Evolutionary conservation across 1,140 invertebrate genomes (phyloP).

Genomic region (Rhyzopertha dominica): DNA sequence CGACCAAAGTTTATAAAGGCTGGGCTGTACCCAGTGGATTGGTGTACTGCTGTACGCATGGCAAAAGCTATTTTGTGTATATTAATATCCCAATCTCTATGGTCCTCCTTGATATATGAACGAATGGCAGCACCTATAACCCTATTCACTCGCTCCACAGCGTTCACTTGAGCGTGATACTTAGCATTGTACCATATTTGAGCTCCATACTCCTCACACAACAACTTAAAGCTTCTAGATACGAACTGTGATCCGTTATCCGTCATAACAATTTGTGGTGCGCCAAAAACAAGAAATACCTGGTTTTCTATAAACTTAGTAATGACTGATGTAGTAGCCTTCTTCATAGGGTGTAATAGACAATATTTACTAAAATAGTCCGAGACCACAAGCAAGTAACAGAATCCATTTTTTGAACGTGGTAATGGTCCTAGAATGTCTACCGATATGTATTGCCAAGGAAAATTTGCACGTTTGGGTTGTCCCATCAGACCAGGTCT

Average conservation of each 20-base stretch:
- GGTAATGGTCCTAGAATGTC: conserved; percentile 13
- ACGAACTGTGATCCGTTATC: conserved; percentile 13
- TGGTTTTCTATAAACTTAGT: conserved; percentile 11
- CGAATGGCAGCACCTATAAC: conserved; percentile 27
- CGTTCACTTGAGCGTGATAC: conserved; percentile 4
- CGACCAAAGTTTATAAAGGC: conserved; percentile 6
- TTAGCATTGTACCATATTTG: not conserved
- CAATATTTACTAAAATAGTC: conserved; percentile 23
- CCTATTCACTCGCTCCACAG: conserved; percentile 18
- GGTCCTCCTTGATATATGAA: conserved; percentile 26
- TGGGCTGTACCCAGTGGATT: conserved; percentile 28
- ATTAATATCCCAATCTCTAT: conserved; percentile 29
- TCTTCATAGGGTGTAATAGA: conserved; percentile 17
- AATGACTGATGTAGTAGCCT: conserved; percentile 10
- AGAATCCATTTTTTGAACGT: conserved; percentile 14
- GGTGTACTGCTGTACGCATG: conserved; percentile 27
- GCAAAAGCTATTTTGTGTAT: conserved; percentile 23
- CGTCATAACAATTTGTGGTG: conserved; percentile 9
- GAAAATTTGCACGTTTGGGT: conserved; percentile 18
- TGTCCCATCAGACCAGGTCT: too few species aligned
- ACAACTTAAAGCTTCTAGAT: not conserved
- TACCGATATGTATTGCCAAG: conserved; percentile 18
- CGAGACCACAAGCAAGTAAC: conserved; percentile 12
- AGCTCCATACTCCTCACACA: conserved; percentile 1
- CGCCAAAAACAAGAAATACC: conserved; percentile 18